Conservation (phyloP, 2,888 invertebrate genomes). For the Eupithecia inturbata region DNA sequence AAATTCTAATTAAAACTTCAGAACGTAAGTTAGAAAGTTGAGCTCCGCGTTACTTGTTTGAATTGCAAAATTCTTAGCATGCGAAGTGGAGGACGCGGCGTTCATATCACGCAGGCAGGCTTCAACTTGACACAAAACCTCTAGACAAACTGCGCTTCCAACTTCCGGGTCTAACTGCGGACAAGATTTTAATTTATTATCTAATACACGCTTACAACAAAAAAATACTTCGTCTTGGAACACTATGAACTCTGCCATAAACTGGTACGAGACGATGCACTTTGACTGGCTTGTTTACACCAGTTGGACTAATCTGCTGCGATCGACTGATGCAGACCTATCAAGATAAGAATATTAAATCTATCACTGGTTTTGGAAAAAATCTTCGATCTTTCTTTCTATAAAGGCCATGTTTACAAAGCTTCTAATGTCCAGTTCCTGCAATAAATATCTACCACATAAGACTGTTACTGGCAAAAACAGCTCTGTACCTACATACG, state of each 20-base stretch:
- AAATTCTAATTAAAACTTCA: constrained; percentile 65
- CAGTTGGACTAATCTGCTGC: too few species aligned
- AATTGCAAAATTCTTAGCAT: constrained; percentile 65
- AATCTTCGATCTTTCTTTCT: not conserved
- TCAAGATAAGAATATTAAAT: too few species aligned
- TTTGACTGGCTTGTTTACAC: too few species aligned
- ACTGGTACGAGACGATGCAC: too few species aligned
- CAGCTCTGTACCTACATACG: constrained; percentile 4
- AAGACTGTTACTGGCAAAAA: not conserved
- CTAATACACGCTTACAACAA: too few species aligned
- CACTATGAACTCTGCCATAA: too few species aligned
- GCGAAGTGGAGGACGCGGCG: constrained; percentile 58
- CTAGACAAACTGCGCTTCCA: constrained; percentile 43
- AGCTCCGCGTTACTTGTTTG: constrained; percentile 61
- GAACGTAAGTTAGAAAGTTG: constrained; percentile 58
- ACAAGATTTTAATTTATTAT: constrained; percentile 26
- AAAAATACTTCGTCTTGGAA: too few species aligned
- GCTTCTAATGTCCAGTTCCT: not conserved
- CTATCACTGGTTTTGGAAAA: too few species aligned
- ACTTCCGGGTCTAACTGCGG: constrained; percentile 28
- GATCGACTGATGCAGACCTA: too few species aligned
- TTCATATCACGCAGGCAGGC: constrained; percentile 54
- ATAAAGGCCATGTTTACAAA: not conserved
- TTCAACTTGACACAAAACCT: constrained; percentile 54
- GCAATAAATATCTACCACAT: not conserved